phyloP scores from a whole-genome alignment of 2,797 vertebrate genomes.

The Hydrocynus forskahlii region DNA sequence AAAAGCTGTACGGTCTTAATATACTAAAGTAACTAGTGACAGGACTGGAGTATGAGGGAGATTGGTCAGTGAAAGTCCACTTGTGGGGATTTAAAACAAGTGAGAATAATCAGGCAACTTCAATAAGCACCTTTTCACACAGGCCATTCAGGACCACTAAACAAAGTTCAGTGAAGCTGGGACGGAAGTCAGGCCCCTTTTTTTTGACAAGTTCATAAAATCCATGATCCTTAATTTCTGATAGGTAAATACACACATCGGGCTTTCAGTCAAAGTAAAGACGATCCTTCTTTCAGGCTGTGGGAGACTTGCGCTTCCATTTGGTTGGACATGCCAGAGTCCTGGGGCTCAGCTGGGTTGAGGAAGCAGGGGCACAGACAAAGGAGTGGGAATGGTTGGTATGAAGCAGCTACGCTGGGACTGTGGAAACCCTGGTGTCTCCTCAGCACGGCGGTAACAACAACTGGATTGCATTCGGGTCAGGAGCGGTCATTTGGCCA shows the following conservation, averaged over 20 bases:
- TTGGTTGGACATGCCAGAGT: conserved; percentile 84
- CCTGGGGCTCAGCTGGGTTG: conserved; percentile 66
- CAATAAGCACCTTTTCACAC: not conserved
- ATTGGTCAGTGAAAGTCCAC: not conserved
- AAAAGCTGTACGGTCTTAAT: not conserved
- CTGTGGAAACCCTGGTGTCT: conserved; percentile 61
- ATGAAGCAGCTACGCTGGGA: conserved; percentile 79
- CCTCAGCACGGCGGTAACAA: conserved; percentile 69
- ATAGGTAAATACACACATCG: conserved; percentile 18
- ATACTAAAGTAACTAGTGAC: conserved; percentile 31
- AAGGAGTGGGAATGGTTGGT: conserved; percentile 52
- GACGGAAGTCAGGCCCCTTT: conserved; percentile 7
- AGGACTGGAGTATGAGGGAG: conserved; percentile 6
- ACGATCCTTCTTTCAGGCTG: conserved; percentile 27
- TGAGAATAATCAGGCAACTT: not conserved
- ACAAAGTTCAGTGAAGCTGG: conserved; percentile 14
- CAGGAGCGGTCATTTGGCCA: conserved; percentile 11
- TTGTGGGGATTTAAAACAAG: not conserved
- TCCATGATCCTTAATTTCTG: conserved; percentile 9
- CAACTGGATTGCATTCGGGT: conserved; percentile 33
- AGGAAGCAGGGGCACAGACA: not conserved
- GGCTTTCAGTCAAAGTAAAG: conserved; percentile 27
- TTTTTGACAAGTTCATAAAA: not conserved
- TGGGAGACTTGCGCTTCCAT: conserved; percentile 61
- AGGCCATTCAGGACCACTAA: conserved; percentile 17